These are phyloP conservation scores for Leuciscus waleckii DNA, from an alignment of 2,797 vertebrate species.

Conservation along the genomic window DNA sequence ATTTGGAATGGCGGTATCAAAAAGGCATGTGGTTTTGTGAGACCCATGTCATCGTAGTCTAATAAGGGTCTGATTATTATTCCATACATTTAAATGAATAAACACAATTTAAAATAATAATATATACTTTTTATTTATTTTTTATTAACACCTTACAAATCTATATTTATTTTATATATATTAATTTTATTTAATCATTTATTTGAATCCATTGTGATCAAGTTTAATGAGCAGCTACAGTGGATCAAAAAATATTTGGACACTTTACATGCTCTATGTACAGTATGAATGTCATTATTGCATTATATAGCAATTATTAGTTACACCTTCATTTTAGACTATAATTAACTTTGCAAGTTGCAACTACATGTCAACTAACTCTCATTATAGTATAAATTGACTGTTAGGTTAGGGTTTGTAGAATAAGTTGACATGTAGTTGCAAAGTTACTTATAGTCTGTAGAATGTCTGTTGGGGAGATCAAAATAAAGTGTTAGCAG, in stretches of 20 bases:
- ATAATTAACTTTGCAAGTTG: background rate
- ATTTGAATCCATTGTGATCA: background rate
- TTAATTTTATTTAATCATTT: background rate
- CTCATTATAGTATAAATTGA: background rate
- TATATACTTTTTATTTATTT: background rate
- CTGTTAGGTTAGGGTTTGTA: background rate
- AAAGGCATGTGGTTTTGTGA: slow-evolving; percentile 36
- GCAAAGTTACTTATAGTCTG: too few relatives aligned
- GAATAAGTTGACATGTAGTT: too few relatives aligned
- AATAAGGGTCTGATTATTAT: slow-evolving; percentile 2
- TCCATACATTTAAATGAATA: background rate
- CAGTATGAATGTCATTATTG: background rate
- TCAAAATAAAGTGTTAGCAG: too few relatives aligned
- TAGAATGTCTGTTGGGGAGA: too few relatives aligned
- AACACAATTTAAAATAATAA: background rate
- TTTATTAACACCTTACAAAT: background rate
- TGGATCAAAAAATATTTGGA: background rate
- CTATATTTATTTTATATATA: background rate
- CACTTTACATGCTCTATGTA: too few relatives aligned
- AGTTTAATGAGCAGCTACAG: background rate
- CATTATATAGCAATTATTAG: background rate
- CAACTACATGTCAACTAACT: background rate
- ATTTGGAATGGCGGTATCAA: slow-evolving; percentile 32
- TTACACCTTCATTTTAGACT: background rate
- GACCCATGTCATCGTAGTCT: background rate